phyloP scores from a whole-genome alignment of 2,113 vertebrate species.

The Tautogolabrus adspersus region DNA sequence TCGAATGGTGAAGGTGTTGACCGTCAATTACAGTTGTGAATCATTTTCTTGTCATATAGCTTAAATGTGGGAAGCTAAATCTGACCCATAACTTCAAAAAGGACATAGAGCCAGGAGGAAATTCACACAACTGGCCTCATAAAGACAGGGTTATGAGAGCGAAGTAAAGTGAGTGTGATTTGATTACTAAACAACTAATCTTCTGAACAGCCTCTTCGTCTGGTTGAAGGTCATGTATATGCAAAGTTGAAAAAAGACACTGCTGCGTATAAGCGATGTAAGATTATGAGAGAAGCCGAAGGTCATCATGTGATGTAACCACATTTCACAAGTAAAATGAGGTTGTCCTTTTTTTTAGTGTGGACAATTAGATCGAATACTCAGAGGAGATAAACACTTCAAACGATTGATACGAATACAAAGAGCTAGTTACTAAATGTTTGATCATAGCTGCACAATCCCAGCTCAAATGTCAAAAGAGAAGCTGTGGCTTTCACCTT shows the following conservation, averaged over 20 bases:
- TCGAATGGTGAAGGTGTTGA: slow-evolving; percentile 87
- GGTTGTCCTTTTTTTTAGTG: background rate
- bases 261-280: background rate
- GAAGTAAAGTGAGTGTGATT: background rate
- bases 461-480: background rate
- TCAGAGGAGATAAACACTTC: background rate
- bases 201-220: background rate
- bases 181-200: slow-evolving; percentile 26
- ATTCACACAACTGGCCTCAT: background rate
- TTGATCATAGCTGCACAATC: background rate
- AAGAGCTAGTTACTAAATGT: background rate
- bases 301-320: slow-evolving; percentile 1
- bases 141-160: background rate
- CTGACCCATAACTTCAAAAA: background rate
- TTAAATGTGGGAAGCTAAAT: background rate
- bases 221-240: slow-evolving; percentile 25
- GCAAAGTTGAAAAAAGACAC: background rate
- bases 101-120: background rate
- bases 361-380: no score
- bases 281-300: background rate
- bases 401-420: background rate
- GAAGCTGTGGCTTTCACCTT: background rate
- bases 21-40: background rate
- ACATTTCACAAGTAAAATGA: background rate
- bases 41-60: background rate